Evolutionary conservation across 2,113 vertebrate genomes (phyloP).

Genomic region (Phodopus roborovskii): DNA sequence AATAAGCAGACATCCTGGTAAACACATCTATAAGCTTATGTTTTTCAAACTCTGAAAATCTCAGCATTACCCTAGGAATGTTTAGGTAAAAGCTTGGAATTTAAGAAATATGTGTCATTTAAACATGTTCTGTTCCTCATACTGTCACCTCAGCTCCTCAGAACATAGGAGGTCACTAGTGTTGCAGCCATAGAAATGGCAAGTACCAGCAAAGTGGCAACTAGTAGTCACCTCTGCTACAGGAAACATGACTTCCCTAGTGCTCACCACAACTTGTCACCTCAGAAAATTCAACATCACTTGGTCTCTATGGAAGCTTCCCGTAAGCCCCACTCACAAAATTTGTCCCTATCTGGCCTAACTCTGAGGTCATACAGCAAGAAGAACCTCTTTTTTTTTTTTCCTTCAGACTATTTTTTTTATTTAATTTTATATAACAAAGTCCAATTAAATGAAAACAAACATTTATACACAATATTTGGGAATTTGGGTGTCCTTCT

Average conservation of each 20-base stretch:
- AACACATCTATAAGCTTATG: neutral
- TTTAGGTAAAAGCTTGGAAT: neutral
- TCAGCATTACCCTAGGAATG: neutral
- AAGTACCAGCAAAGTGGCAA: neutral
- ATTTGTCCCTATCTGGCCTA: neutral
- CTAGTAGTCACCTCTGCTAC: neutral
- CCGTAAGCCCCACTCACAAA: neutral
- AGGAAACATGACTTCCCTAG: neutral
- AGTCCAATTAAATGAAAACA: no score
- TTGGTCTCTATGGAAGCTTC: neutral
- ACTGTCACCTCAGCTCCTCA: neutral
- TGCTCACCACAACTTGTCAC: neutral
- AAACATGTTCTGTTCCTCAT: neutral
- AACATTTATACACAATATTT: no score
- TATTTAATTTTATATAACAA: no score
- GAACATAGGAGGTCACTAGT: neutral
- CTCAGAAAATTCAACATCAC: neutral
- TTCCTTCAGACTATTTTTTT: no score
- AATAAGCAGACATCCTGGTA: neutral
- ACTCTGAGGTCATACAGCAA: neutral
- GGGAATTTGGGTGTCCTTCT: no score
- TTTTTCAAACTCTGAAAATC: neutral
- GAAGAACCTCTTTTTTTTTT: neutral
- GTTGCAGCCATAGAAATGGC: neutral
- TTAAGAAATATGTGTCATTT: neutral